Evolutionary conservation across 2,888 invertebrate genomes (phyloP).

Genomic region (Eutolmus rufibarbis): DNA sequence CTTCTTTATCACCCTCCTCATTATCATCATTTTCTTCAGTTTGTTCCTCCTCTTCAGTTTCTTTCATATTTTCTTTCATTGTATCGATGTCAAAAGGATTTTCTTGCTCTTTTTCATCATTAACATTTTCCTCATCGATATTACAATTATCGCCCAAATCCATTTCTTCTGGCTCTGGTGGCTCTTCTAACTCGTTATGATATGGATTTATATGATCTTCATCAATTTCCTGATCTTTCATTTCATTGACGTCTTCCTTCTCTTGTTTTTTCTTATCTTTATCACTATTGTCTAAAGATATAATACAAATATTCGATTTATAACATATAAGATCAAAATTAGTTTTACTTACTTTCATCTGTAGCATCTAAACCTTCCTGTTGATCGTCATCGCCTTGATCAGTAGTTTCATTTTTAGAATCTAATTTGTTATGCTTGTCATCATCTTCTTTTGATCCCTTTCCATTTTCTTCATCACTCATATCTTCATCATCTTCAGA

Average conservation of each 20-base stretch:
- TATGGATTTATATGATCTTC: constrained; percentile 83
- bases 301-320: too few relatives aligned
- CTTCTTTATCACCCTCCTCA: constrained; percentile 64
- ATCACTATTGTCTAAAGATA: constrained; percentile 46
- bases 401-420: constrained; percentile 65
- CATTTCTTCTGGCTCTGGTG: constrained; percentile 84
- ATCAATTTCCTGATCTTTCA: constrained; percentile 80
- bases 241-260: constrained; percentile 82
- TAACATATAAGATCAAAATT: background rate
- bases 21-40: constrained; percentile 59
- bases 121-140: constrained; percentile 75
- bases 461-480: constrained; percentile 69
- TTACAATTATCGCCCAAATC: constrained; percentile 89
- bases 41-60: constrained; percentile 56
- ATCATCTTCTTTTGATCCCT: constrained; percentile 80
- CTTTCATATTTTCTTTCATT: constrained; percentile 70
- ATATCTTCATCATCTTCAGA: constrained; percentile 65
- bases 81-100: constrained; percentile 87
- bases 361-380: constrained; percentile 62
- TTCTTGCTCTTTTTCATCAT: constrained; percentile 68
- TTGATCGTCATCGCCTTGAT: constrained; percentile 66
- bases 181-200: constrained; percentile 78
- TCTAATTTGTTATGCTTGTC: constrained; percentile 64
- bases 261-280: constrained; percentile 63
- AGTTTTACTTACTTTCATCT: constrained; percentile 26